Percentiles rank a stretch among this genome's conserved stretches.
phyloP scores from a whole-genome alignment of 1,140 invertebrate species.

The Meloidogyne hapla region DNA sequence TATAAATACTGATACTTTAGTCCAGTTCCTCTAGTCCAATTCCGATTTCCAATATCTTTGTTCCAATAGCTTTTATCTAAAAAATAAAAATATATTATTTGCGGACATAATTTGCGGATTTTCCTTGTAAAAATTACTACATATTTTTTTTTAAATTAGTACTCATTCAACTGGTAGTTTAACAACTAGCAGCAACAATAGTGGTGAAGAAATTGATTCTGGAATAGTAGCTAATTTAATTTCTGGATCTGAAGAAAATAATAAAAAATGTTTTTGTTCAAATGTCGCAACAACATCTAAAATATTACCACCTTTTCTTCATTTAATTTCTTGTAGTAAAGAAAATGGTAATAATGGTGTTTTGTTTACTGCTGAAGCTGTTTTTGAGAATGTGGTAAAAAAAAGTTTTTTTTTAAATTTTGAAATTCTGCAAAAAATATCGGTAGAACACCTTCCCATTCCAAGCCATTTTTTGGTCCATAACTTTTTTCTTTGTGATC shows the following conservation, averaged over 20 bases:
- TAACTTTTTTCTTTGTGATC: too few species aligned
- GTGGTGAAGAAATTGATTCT: background rate
- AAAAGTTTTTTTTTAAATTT: too few species aligned
- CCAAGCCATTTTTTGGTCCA: too few species aligned
- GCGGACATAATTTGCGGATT: too few species aligned
- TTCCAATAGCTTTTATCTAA: too few species aligned
- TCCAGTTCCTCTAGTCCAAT: too few species aligned
- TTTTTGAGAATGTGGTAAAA: background rate
- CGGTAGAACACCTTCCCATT: too few species aligned
- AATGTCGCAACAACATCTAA: background rate
- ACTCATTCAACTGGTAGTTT: constrained; percentile 28
- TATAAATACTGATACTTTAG: too few species aligned
- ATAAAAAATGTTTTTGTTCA: background rate
- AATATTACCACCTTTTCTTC: background rate
- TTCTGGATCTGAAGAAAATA: background rate
- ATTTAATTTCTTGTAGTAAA: background rate
- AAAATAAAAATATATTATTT: too few species aligned
- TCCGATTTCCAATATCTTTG: too few species aligned
- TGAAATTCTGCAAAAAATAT: background rate
- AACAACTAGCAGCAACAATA: background rate
- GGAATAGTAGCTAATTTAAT: too few species aligned
- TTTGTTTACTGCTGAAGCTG: background rate
- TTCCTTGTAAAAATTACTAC: background rate
- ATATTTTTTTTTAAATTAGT: background rate
- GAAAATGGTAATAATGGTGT: background rate